Conservation (phyloP, 1,140 invertebrate species). For the Scaptomyza hsui region DNA sequence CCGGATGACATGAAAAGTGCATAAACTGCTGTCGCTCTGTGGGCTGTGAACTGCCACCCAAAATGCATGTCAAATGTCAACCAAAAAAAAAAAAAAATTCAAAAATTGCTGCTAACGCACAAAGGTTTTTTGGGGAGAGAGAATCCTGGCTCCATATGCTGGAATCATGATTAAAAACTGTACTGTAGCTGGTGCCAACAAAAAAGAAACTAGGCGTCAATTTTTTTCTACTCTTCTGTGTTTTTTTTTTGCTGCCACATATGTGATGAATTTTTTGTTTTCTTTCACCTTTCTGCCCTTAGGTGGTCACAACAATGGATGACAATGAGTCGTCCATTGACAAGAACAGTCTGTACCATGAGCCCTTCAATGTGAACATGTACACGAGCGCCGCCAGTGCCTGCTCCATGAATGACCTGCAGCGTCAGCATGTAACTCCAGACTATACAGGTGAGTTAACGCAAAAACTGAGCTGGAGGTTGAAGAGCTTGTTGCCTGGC, state of each 20-base stretch:
- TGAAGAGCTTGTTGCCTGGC: constrained; percentile 45
- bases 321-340: constrained; percentile 84
- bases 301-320: constrained; percentile 83
- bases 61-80: constrained; percentile 64
- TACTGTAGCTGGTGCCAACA: constrained; percentile 28
- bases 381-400: constrained; percentile 84
- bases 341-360: constrained; percentile 85
- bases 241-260: constrained; percentile 33
- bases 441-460: constrained; percentile 84
- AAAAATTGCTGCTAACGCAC: constrained; percentile 41
- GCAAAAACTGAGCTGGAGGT: constrained; percentile 1
- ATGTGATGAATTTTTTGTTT: constrained; percentile 10
- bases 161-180: constrained; percentile 80
- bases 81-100: constrained; percentile 30
- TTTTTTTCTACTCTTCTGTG: constrained; percentile 11
- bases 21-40: constrained; percentile 41
- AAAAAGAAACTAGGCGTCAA: constrained; percentile 37
- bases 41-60: constrained; percentile 43
- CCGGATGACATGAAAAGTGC: constrained; percentile 55
- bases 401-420: constrained; percentile 83
- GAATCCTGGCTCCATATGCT: constrained; percentile 61
- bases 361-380: constrained; percentile 85
- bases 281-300: constrained; percentile 46
- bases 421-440: constrained; percentile 83
- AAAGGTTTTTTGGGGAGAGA: constrained; percentile 27